Evolutionary conservation across 2,113 vertebrate genomes (phyloP).

Genomic region (Morphnarchus princeps): DNA sequence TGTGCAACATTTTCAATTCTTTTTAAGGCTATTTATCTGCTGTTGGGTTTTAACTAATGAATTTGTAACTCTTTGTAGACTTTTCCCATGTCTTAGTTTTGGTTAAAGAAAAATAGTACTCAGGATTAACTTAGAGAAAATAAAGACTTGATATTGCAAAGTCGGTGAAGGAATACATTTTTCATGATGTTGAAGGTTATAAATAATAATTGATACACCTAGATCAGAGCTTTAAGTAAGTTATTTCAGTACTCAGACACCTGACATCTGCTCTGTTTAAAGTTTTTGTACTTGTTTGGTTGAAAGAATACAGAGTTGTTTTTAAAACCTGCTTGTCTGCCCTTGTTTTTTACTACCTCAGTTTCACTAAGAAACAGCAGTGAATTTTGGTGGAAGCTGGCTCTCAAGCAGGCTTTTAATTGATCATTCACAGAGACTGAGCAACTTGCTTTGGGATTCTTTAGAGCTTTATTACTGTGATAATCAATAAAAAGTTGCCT

Average conservation of each 20-base stretch:
- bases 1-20: background rate
- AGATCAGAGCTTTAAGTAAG: background rate
- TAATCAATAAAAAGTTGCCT: conserved; percentile 22
- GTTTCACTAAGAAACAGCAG: background rate
- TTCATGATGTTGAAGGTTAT: background rate
- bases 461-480: background rate
- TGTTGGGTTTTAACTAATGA: background rate
- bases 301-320: background rate
- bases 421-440: background rate
- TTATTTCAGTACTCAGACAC: background rate
- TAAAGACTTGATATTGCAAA: background rate
- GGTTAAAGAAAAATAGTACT: background rate
- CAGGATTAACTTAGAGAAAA: background rate
- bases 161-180: background rate
- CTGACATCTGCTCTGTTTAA: background rate
- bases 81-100: background rate
- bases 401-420: background rate
- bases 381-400: background rate
- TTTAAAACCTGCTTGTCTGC: background rate
- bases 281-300: background rate
- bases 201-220: background rate
- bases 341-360: background rate
- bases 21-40: background rate
- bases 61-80: background rate
- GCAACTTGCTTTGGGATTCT: background rate